A percentile compares a stretch with the other conserved stretches of the same genome.
phyloP scores from a whole-genome alignment of 2,113 vertebrate species.

The Gasterosteus aculeatus region DNA sequence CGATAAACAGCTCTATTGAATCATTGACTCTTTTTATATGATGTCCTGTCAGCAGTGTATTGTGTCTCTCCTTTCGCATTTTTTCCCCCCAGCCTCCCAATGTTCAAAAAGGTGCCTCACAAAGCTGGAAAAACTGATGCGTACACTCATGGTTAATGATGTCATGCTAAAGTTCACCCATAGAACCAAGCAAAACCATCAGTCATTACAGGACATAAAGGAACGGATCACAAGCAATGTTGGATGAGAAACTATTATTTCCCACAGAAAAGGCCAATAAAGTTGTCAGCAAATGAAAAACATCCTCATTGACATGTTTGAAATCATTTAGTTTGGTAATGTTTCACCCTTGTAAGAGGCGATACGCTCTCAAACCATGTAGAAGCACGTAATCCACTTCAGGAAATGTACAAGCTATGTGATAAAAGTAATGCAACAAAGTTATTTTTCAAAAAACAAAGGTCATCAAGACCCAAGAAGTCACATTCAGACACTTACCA shows the following conservation, averaged over 20 bases:
- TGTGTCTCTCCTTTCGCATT: conserved; percentile 15
- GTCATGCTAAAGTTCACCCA: conserved; percentile 34
- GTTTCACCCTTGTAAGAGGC: conserved; percentile 24
- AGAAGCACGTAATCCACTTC: conserved; percentile 21
- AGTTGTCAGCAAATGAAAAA: conserved; percentile 22
- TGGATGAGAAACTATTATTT: conserved; percentile 1
- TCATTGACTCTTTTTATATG: conserved; percentile 10
- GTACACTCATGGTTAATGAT: conserved; percentile 42
- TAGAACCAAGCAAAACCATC: conserved; percentile 27
- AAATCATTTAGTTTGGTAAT: conserved; percentile 14
- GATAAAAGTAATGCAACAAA: not conserved
- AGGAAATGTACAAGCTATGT: not conserved
- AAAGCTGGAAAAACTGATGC: conserved; percentile 42
- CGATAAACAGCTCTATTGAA: conserved; percentile 22
- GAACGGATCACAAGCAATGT: not conserved
- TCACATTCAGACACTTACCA: conserved; percentile 84
- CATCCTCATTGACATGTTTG: conserved; percentile 3
- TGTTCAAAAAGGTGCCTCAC: conserved; percentile 33
- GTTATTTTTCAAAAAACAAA: not conserved
- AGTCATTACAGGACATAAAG: conserved; percentile 9
- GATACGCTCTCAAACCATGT: not conserved
- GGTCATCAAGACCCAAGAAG: not conserved
- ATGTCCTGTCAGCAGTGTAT: conserved; percentile 7
- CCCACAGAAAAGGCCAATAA: conserved; percentile 1
- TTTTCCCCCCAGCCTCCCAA: conserved; percentile 29